Evolutionary conservation across 2,888 invertebrate species (phyloP), one percentile per base, ranked within the genome.

Genomic region (Acleris laterana): DNA sequence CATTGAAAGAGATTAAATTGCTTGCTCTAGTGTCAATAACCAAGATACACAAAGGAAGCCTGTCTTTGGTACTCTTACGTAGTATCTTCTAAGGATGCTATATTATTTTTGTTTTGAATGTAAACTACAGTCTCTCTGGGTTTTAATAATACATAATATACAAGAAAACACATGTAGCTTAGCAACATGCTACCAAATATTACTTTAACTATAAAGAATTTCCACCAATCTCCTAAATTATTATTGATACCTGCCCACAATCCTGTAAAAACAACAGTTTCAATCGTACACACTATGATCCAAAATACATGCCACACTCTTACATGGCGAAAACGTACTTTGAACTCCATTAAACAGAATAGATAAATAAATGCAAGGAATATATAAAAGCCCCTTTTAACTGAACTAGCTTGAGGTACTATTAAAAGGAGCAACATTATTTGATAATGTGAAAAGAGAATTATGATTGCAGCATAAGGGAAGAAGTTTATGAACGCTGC

Each of bases 291-390:
- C 53, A 96, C 88, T 60, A 94, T 81, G 76, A 96, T 94, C 89
- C 95, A 97, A 59, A 94, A 93, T 70, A 94, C 87, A 74, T 96
- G 95, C 94, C 96, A 96, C 62, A 95, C 90, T 5, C 95, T 94
- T 20, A 96, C 94, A 77, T 95, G 95, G 71, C 95, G 95, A 81
- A 97, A 97, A 82, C 95, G 95, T 63, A 96, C 94, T 80, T 96
- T 95, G 76, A 97, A 96, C 86, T 97, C 97, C 78, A 97, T 95
- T 52, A 96, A 89, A 77, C 96, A 95, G 81, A 96, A 95, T 62
- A 96, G 92, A 77, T 96, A 97, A 69, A 97, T 93, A 72, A 96
- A 94, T 16, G 96, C 95, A 19, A 97, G 93, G 80, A 96, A 95
- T 69, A 96, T 78, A 77, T 95, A 95, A 82, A 96, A 96, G 3